Base-by-base conservation (phyloP, 2,113 vertebrate genomes). In the Setophaga kirtlandii region DNA sequence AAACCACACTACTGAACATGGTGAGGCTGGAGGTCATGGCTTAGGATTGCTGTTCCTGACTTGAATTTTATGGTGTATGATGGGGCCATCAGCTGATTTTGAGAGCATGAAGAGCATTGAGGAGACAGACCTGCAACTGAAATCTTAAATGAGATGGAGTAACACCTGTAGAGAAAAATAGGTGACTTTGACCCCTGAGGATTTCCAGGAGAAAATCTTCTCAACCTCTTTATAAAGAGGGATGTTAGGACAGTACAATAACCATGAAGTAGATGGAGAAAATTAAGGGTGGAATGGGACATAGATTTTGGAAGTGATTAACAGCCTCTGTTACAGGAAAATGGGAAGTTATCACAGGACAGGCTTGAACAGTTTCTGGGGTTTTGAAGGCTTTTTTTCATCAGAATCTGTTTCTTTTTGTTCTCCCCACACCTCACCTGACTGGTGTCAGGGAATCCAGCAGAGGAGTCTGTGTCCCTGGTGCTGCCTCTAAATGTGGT, bases 391-490 rank as follows among this genome's bases (percentile, higher is more conserved):
- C 30, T 80, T 10, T 79, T 79, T 79, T 81, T 73, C 3, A 79
- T 70, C 35, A 63, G 19, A 55, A 55, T 39, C 4, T 63, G 2
- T 92, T 90, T 71, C 15, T 69, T 55, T 74, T 71, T 70, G 14
- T 69, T 55, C 22, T 93, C 19, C 12, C 5, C 28, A 47, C 37
- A 31, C 16, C 22, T 80, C 30, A 41, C 11, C 28, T 25, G 20
- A 8, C 37, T 16, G 73, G 12, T 89, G 33, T 60, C 80, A 97
- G 97, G 92, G 46, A 91, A 82, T 59, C 93, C 91, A 58, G 91
- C 30, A 41, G 86, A 96, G 67, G 97, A 98, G 55, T 96, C 81
- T 49, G 74, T 98, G 69, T 94, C 96, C 33, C 68, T 98, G 91
- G 75, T 83, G 33, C 33, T 98, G 50, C 98, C 97, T 55, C 14